These are phyloP conservation scores for Microdon myrmicae DNA, from an alignment of 2,888 invertebrate species.

Conservation along the genomic window DNA sequence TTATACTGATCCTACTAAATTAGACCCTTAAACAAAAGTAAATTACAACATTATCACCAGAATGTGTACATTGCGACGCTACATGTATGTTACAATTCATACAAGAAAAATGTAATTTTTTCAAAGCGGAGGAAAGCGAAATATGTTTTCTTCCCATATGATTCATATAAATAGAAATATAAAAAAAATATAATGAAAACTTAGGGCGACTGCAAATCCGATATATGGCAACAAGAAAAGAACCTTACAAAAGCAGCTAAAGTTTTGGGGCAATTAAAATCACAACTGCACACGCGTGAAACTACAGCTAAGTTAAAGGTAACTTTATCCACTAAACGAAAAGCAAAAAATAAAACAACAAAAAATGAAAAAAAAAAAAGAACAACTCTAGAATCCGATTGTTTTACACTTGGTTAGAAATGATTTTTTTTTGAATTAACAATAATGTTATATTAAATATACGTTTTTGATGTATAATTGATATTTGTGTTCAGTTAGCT, in stretches of 20 bases:
- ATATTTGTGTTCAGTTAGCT: neutral
- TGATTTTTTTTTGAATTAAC: neutral
- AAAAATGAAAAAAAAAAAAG: slow-evolving; percentile 2
- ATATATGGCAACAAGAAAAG: slow-evolving; percentile 69
- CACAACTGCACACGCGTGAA: slow-evolving; percentile 68
- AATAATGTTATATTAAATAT: neutral
- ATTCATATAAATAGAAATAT: slow-evolving; percentile 7
- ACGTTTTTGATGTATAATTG: neutral
- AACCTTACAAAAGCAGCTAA: slow-evolving; percentile 70
- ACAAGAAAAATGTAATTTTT: slow-evolving; percentile 2
- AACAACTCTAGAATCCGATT: slow-evolving; percentile 28
- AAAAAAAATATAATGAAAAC: slow-evolving; percentile 36
- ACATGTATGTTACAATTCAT: slow-evolving; percentile 26
- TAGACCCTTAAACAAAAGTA: slow-evolving; percentile 17
- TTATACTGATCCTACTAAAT: no score
- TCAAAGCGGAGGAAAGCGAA: slow-evolving; percentile 14
- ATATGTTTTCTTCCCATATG: slow-evolving; percentile 18
- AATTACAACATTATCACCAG: slow-evolving; percentile 20
- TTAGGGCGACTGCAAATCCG: slow-evolving; percentile 67
- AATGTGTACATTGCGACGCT: slow-evolving; percentile 16
- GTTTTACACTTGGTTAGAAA: neutral
- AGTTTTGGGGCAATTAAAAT: slow-evolving; percentile 69
- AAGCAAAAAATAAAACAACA: slow-evolving; percentile 22
- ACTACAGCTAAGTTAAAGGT: slow-evolving; percentile 68
- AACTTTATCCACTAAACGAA: slow-evolving; percentile 53